Base-by-base conservation (phyloP, 2,888 invertebrate species). In the Willowsia nigromaculata region DNA sequence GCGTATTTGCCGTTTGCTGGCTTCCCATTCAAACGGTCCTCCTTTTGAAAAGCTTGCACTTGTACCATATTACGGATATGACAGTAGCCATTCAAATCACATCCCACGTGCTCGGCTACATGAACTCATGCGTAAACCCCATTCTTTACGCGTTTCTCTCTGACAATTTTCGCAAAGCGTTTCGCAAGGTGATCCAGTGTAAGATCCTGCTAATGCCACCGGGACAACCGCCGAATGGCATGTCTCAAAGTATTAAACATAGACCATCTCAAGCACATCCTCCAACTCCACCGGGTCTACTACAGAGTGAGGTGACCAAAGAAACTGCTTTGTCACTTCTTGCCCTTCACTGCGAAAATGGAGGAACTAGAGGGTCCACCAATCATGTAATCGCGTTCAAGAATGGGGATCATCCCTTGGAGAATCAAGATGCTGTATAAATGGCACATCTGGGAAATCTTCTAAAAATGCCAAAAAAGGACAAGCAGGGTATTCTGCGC, bases 61-160 rank as follows among this genome's bases (percentile, higher is more conserved):
- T 95, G 74, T 97, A 97, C 94, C 95, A 96, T 92, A 95, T 96
- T 92, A 96, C 96, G 0, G 93, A 94, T 33, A 95, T 95, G 93
- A 96, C 96, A 81, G 96, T 97, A 93, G 96, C 96, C 90, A 95
- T 96, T 33, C 97, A 97, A 94, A 97, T 97, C 91, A 95, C 96
- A 80, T 96, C 96, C 0, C 97, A 97, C 93, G 96, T 97, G 27
- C 94, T 97, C 89, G 98, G 98, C 22, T 99, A 99, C 94, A 97
- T 97, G 95, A 99, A 98, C 95, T 97, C 97, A 93, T 98, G 98
- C 94, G 96, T 99, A 30, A 92, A 99, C 94, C 98, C 98, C 0
- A 96, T 99, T 92, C 95, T 99, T 78, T 99, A 99, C 94, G 98
- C 98, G 3, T 98, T 98, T 94, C 95, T 98, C 80, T 98, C 98